A percentile compares a stretch with the other conserved stretches of the same genome.
Conservation (phyloP, 2,888 invertebrate genomes). For the Scaptomyza parva region DNA sequence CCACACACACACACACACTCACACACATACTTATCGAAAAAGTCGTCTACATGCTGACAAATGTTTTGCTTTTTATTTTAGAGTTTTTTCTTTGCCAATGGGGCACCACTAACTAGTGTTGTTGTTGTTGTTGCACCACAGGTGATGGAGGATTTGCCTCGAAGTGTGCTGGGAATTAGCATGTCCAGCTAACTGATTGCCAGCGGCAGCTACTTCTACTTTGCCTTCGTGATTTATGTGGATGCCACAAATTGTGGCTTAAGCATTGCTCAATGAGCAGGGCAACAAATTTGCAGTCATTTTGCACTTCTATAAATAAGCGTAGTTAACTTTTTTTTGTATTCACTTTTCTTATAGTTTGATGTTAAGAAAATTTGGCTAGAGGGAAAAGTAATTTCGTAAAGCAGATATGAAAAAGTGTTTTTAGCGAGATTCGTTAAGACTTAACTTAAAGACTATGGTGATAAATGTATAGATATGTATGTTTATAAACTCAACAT, state of each 20-base stretch:
- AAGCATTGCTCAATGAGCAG: constrained; percentile 10
- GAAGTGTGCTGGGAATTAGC: constrained; percentile 76
- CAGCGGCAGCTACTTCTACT: constrained; percentile 18
- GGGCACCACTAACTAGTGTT: constrained; percentile 46
- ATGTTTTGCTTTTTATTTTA: constrained; percentile 54
- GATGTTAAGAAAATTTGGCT: neutral
- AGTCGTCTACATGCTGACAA: constrained; percentile 28
- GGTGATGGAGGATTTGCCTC: constrained; percentile 61
- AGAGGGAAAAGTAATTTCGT: no score
- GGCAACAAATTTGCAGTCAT: constrained; percentile 13
- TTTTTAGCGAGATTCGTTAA: no score
- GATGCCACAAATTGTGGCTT: constrained; percentile 27
- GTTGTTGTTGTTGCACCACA: constrained; percentile 32
- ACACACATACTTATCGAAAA: no score
- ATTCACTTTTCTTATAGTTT: no score
- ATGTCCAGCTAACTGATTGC: constrained; percentile 55
- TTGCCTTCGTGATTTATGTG: constrained; percentile 20
- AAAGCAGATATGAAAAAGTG: no score
- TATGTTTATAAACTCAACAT: no score
- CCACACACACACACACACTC: constrained; percentile 5
- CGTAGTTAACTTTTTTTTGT: neutral
- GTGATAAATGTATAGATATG: no score
- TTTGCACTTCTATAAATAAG: constrained; percentile 4
- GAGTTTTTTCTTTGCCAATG: constrained; percentile 42
- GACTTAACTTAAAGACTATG: no score